phyloP scores from a whole-genome alignment of 2,888 invertebrate species.

The Amblyteles armatorius region DNA sequence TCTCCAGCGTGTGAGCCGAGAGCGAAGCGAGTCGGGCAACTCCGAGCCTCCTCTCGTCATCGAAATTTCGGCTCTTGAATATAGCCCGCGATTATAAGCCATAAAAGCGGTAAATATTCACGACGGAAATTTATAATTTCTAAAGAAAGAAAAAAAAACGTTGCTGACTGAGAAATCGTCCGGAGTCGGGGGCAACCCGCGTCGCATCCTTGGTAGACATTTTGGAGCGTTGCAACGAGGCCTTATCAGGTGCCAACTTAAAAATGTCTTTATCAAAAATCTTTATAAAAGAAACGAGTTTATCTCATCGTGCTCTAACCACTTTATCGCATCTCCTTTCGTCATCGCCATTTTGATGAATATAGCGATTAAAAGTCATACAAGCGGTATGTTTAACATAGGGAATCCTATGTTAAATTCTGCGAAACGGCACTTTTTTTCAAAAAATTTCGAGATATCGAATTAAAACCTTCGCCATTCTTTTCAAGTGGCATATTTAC shows the following conservation, averaged over 20 bases:
- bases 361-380: conserved; percentile 4
- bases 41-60: conserved; percentile 27
- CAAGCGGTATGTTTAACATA: too few species aligned
- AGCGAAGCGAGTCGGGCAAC: conserved; percentile 47
- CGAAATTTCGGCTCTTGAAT: conserved; percentile 30
- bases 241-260: background rate
- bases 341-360: conserved; percentile 23
- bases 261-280: background rate
- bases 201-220: background rate
- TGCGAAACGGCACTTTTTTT: too few species aligned
- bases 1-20: conserved; percentile 57
- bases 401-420: too few species aligned
- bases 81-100: conserved; percentile 6
- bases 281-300: background rate
- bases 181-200: background rate
- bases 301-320: too few species aligned
- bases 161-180: background rate
- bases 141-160: background rate
- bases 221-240: background rate
- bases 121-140: background rate
- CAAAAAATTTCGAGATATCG: too few species aligned
- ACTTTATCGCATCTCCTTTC: background rate
- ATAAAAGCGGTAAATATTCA: background rate
- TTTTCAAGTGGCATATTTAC: too few species aligned
- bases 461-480: too few species aligned